Evolutionary conservation across 2,113 vertebrate species (phyloP), one percentile per base, ranked within the genome.

Genomic region (Phalacrocorax carbo): DNA sequence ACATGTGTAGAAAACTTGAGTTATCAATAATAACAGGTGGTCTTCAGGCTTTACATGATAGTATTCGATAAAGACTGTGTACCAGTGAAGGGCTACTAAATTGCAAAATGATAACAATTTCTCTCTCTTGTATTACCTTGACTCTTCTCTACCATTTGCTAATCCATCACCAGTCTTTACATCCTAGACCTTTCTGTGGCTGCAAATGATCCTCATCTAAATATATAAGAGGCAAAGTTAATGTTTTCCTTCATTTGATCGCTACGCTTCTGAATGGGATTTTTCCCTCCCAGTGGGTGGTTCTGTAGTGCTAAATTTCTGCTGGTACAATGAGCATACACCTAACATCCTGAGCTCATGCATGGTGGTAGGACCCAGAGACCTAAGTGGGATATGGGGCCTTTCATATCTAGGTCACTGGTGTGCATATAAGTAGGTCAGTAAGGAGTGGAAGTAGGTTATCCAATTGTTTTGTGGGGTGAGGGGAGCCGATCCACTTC

Each of bases 351-450:
- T 58, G 42, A 52, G 48, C 42, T 90, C 54, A 58, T 70, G 85
- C 78, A 55, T 68, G 89, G 44, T 86, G 48, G 65, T 80, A 85
- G 81, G 91, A 93, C 36, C 36, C 5, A 4, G 87, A 94, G 65
- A 71, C 40, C 64, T 83, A 9, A 83, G 86, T 1, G 1, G 58
- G 70, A 73, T 29, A 15, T 1, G 32, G 34, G 52, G 55, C 22
- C 69, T 85, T 76, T 71, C 80, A 55, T 82, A 97, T 87, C 52
- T 86, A 51, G 94, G 88, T 69, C 62, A 83, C 44, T 17, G 89
- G 61, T 30, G 89, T 36, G 54, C 49, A n/a, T 27, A 49, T 30
- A 89, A 94, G 85, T 96, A 98, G 97, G 97, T 98, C 92, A 96
- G 94, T 90, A 76, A 84, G 58, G 94, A 86, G 14, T 60, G 58